phyloP scores from a whole-genome alignment of 2,888 invertebrate genomes.

The Diplazon laetatorius region DNA sequence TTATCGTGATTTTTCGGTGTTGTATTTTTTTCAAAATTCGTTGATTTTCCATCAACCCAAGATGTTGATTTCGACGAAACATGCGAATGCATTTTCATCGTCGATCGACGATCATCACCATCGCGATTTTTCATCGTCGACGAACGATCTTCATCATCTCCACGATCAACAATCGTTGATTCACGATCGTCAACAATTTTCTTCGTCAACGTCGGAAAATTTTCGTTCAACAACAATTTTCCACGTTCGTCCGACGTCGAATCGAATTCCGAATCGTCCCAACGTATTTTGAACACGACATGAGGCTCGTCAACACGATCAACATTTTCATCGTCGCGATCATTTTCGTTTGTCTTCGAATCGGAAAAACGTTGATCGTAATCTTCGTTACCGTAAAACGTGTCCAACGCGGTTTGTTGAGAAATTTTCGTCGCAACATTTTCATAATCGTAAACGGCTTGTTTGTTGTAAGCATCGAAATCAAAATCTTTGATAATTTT shows the following conservation, averaged over 20 bases:
- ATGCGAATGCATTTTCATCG: not conserved
- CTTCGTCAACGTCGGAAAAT: not conserved
- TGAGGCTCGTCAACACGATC: conserved; percentile 76
- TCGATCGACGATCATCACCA: no score
- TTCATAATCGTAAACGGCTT: conserved; percentile 80
- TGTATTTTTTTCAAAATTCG: conserved; percentile 11
- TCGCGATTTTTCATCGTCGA: no score
- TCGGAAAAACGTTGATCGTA: conserved; percentile 42
- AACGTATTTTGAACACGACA: conserved; percentile 79
- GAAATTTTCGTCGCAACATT: conserved; percentile 72
- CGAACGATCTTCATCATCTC: no score
- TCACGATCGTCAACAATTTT: not conserved
- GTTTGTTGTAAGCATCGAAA: conserved; percentile 76
- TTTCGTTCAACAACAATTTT: conserved; percentile 28
- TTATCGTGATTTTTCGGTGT: conserved; percentile 11
- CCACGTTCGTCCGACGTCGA: conserved; percentile 73
- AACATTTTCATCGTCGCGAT: conserved; percentile 56
- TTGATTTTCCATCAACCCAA: not conserved
- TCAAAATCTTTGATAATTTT: conserved; percentile 35
- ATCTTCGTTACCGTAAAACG: conserved; percentile 15
- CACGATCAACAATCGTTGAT: no score
- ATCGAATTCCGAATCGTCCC: conserved; percentile 79
- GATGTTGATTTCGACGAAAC: conserved; percentile 10
- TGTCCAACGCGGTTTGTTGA: conserved; percentile 54
- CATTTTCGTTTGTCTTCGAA: conserved; percentile 12